Evolutionary conservation across 1,140 invertebrate species (phyloP), one percentile per base, ranked within the genome.

Genomic region (Coelopa frigida): DNA sequence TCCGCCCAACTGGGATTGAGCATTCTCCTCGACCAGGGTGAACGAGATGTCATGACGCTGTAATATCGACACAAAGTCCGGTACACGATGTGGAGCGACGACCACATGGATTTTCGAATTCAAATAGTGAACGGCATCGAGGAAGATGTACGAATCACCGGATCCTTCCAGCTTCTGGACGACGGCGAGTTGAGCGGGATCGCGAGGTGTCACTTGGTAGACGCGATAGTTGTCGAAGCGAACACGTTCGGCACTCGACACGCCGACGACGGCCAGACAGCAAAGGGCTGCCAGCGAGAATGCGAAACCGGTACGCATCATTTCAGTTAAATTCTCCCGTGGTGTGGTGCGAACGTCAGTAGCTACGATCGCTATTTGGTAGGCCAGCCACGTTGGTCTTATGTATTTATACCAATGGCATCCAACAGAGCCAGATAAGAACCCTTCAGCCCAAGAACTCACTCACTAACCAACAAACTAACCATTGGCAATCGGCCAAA

Each of bases 171-270:
- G 48, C 5, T 43, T 6, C 15, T 38, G 45, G 7, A 59, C 12
- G 6, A 18, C 69, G 57, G 56, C 39, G 7, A 75, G 17, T 20
- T 75, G 68, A 11, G 58, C 36, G 1, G 48, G 14, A 0, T 49
- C 67, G 5, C 36, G 46, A 4, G 72, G 70, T 4, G 44, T 41
- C 3, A 77, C 50, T 36, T 71, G 51, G 29, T 70, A 75, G 2
- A 77, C 74, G 37, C 69, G 68, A 52, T 73, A 71, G 35, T 74
- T 64, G 15, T 72, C 56, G 39, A 57, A 75, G 1, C 49, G 57
- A 5, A 53, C 62, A 44, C 53, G 53, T 41, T 67, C 66, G 18
- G 46, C 56, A 10, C 43, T 49, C 26, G 45, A 39, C 14, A 50
- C 22, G 26, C 40, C 65, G 26, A 65, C 33, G 39, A 54, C 51